Base-by-base conservation (phyloP, 2,888 invertebrate genomes). In the Drosophila conformis region DNA sequence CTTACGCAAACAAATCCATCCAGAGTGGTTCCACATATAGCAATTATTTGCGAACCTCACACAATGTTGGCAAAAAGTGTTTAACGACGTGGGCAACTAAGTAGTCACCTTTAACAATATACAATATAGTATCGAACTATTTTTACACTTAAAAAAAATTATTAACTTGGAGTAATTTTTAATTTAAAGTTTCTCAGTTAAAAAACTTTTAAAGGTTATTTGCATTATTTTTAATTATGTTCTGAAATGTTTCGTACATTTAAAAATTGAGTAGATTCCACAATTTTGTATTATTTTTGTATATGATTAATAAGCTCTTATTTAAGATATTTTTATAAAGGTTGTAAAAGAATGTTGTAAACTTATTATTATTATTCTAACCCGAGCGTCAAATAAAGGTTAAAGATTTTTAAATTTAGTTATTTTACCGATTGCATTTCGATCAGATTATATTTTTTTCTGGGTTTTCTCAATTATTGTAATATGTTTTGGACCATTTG, bases 51-150 rank as follows among this genome's bases (percentile, higher is more conserved):
- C 56, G 48, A 64, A 56, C 73, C 62, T 38, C 36, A 53, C 64
- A 78, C 69, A 73, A 76, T 78, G 73, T 78, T 60, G 13, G 25
- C 46, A 73, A 51, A 61, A 62, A 36, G 38, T 73, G 59, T 49
- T 38, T 35, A 35, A 15, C 61, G n/a, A 35, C 13, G 8, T 38
- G 40, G 25, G 40, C 38, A 40, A 49, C 49, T 48, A 42, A 25
- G 58, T 66, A 29, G 8, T 1, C 54, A 54, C 42, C 42, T 54
- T 33, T n/a, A 15, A 40, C 10, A 15, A 21, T n/a, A 13, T 56
- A 40, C 4, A n/a, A 27, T 29, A 18, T n/a, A 29, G 25, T 18
- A 33, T 54, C 10, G 18, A 27, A 13, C 6, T 18, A 21, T 25
- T 18, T 15, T 6, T 31, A 42, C 57, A 57, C 57, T 57, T 0